Evolutionary conservation across 1,140 invertebrate species (phyloP), one percentile per base, ranked within the genome.

Genomic region (Hycleus cichorii): DNA sequence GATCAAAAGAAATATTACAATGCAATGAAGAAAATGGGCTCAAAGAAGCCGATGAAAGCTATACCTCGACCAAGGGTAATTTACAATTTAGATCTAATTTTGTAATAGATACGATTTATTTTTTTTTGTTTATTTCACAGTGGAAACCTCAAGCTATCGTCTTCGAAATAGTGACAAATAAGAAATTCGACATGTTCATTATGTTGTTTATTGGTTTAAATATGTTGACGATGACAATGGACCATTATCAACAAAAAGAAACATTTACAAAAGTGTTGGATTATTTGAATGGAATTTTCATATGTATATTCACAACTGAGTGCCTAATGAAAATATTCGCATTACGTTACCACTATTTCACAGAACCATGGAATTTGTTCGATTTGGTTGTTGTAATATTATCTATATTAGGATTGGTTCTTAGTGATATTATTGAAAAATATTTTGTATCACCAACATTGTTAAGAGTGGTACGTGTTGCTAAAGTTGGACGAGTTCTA

Each of bases 1-100:
- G 95, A 98, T 80, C 96, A 98, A 78, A 98, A 98, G 83, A 98
- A 98, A 80, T 98, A 98, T 78, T 98, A 98, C 80, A 97, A 96
- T 77, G 95, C 95, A 52, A 98, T 98, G 96, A 98, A 98, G 78
- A 97, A 97, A 79, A 97, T 98, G 93, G 92, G 93, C 64, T 94
- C 90, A 39, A 98, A 97, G 76, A 95, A 97, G 77, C 96, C 95
- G 42, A 82, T 96, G 71, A 98, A 98, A 83, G 94, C 95, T 59
- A 97, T 95, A 75, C 95, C 95, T 64, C 86, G 93, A 76, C 95
- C 96, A 66, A 92, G 87, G 83, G 92, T 95, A 82, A 81, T 73
- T 18, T 32, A 32, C 32, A 4, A 7, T 32, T 32, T 32, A 5
- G 32, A 2, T 3, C 7, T 32, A 32, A 32, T 7, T 32, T 32